Evolutionary conservation across 1,140 invertebrate species (phyloP).

Genomic region (Thaumetopoea pityocampa): DNA sequence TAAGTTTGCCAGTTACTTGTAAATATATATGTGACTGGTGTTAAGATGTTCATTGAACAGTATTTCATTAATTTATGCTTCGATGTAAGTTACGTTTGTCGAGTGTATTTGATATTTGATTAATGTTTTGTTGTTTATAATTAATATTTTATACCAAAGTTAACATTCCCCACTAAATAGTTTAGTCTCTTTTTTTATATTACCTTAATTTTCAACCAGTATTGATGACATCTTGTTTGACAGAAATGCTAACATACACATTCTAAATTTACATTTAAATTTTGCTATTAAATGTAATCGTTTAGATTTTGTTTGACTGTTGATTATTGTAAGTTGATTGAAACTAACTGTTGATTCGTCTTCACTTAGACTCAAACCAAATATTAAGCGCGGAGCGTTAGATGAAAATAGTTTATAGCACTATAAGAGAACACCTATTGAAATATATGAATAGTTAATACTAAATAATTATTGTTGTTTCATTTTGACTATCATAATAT

Average conservation of each 20-base stretch:
- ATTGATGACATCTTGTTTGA: slow-evolving; percentile 52
- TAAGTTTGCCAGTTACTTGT: slow-evolving; percentile 53
- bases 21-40: slow-evolving; percentile 59
- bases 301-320: slow-evolving; percentile 68
- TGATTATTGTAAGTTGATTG: slow-evolving; percentile 55
- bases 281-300: slow-evolving; percentile 60
- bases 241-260: slow-evolving; percentile 45
- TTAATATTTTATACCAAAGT: slow-evolving; percentile 76
- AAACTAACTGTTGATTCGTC: slow-evolving; percentile 69
- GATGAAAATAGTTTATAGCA: slow-evolving; percentile 63
- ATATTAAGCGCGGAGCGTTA: slow-evolving; percentile 72
- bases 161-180: slow-evolving; percentile 74
- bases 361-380: slow-evolving; percentile 71
- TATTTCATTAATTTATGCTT: slow-evolving; percentile 73
- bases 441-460: slow-evolving; percentile 74
- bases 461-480: slow-evolving; percentile 66
- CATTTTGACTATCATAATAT: too few relatives aligned
- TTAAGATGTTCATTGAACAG: slow-evolving; percentile 67
- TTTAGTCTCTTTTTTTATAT: slow-evolving; percentile 54
- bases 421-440: slow-evolving; percentile 71
- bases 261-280: slow-evolving; percentile 70
- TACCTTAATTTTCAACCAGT: slow-evolving; percentile 58
- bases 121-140: slow-evolving; percentile 72
- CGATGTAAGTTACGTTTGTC: slow-evolving; percentile 58
- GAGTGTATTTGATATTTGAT: slow-evolving; percentile 66